Base-by-base conservation (phyloP, 2,113 vertebrate species). In the Gymnobelideus leadbeateri region DNA sequence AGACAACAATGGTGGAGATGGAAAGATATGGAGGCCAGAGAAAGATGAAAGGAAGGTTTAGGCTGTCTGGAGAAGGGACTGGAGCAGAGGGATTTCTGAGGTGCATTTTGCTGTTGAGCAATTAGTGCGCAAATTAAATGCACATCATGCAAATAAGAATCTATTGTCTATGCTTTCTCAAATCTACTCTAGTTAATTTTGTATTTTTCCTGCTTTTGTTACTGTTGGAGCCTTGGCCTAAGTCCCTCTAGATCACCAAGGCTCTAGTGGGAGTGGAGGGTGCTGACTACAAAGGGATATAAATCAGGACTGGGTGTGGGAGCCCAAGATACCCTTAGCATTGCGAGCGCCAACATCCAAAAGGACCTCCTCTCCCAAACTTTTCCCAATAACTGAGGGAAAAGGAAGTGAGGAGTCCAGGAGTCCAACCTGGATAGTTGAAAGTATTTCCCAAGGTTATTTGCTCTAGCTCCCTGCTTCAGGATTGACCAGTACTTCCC, bases 141-240 rank as follows among this genome's bases (percentile, higher is more conserved):
- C 6, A 23, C 46, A 92, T 77, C 43, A 37, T 92, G n/a, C 94
- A 96, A 47, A 96, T 54, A n/a, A 61, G 51, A 11, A 68, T 51
- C 92, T 94, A 92, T 21, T 94, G 68, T 92, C 50, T 97, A 91
- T 92, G 89, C 24, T 37, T 90, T 52, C 19, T 23, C 50, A n/a
- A 43, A 19, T 49, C 54, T 47, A 12, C 31, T 90, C 51, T 89
- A 93, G 68, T 77, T 77, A n/a, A n/a, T 43, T 37, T 77, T 77
- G 37, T 77, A 77, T 43, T 77, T 77, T 77, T 4, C 68, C 37
- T 77, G 68, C 68, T 43, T 77, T 77, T 77, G 37, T 77, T 77
- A n/a, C 37, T 77, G 12, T 3, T 9, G 61, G 61, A 68, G 25
- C 26, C 25, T 26, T 26, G 57, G 26, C 28, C 31, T 37, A 9